A percentile compares a stretch with the other conserved stretches of the same genome.
These are phyloP conservation scores for Myocastor coypus DNA, from an alignment of 2,113 vertebrate species.

Conservation along the genomic window DNA sequence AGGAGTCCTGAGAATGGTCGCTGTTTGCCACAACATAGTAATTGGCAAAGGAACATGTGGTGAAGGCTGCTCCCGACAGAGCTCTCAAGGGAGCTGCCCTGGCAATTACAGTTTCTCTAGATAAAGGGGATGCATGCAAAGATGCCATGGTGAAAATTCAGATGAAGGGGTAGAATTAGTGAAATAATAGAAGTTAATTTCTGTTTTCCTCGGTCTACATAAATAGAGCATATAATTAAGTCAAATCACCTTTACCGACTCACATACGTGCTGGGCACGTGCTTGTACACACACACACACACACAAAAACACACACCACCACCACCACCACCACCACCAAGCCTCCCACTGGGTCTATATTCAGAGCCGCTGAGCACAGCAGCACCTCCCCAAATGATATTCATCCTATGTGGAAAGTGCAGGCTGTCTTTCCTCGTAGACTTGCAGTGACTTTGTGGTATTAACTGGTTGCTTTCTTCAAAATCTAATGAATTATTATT, in stretches of 20 bases:
- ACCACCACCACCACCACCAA: background rate
- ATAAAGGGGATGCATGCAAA: conserved; percentile 57
- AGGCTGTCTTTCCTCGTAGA: background rate
- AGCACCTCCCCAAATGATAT: background rate
- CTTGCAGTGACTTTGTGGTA: background rate
- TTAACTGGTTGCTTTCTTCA: background rate
- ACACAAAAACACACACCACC: background rate
- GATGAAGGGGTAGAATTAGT: conserved; percentile 57
- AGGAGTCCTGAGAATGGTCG: background rate
- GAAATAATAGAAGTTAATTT: conserved; percentile 78
- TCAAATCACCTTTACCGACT: conserved; percentile 70
- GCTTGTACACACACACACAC: fast-evolving
- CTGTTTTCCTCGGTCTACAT: conserved; percentile 68
- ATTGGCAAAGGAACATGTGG: conserved; percentile 44
- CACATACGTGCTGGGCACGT: background rate
- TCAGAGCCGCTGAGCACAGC: conserved; percentile 6
- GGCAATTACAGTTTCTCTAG: conserved; percentile 34
- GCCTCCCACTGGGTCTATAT: background rate
- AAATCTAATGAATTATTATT: background rate
- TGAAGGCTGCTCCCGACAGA: conserved; percentile 12
- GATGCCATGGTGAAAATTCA: background rate
- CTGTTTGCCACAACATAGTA: conserved; percentile 46
- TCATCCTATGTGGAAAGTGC: background rate
- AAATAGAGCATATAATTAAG: conserved; percentile 74
- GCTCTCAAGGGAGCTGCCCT: background rate